phyloP scores from a whole-genome alignment of 2,888 invertebrate species.

The Trichogramma dendrolimi region DNA sequence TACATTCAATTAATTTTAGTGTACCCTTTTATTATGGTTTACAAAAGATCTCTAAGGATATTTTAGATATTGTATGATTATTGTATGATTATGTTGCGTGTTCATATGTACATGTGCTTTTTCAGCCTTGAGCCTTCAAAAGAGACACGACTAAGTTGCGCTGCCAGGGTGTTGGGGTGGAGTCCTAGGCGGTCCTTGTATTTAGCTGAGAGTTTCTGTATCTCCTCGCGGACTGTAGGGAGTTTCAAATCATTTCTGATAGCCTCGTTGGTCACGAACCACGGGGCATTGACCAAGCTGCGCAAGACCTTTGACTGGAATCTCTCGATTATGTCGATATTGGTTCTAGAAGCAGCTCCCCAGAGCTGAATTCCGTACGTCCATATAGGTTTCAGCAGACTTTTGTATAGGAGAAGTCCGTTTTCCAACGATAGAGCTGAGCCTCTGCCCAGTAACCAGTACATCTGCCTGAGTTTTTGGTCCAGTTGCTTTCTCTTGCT shows the following conservation, averaged over 20 bases:
- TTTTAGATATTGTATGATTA: no score
- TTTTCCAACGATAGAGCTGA: slow-evolving; percentile 4
- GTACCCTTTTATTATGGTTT: no score
- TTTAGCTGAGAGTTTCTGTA: not conserved
- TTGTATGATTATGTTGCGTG: no score
- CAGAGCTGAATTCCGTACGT: slow-evolving; percentile 17
- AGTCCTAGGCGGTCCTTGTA: not conserved
- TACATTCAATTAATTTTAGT: no score
- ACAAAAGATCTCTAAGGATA: no score
- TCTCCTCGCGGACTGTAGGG: not conserved
- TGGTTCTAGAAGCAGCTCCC: no score
- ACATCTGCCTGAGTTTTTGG: not conserved
- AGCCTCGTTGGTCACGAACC: slow-evolving; percentile 5
- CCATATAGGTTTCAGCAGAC: slow-evolving; percentile 15
- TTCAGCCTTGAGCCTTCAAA: no score
- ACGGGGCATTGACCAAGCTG: slow-evolving; percentile 9
- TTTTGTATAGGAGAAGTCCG: slow-evolving; percentile 11
- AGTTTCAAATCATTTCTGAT: slow-evolving; percentile 1
- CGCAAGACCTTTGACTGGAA: slow-evolving; percentile 8
- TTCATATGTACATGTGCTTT: no score
- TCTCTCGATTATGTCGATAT: no score
- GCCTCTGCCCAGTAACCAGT: slow-evolving; percentile 2
- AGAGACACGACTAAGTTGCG: no score
- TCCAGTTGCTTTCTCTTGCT: not conserved
- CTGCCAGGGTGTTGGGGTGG: not conserved